Base-by-base conservation (phyloP, 37 sponge, comb jelly and placozoan genomes). In the Mnemiopsis leidyi region DNA sequence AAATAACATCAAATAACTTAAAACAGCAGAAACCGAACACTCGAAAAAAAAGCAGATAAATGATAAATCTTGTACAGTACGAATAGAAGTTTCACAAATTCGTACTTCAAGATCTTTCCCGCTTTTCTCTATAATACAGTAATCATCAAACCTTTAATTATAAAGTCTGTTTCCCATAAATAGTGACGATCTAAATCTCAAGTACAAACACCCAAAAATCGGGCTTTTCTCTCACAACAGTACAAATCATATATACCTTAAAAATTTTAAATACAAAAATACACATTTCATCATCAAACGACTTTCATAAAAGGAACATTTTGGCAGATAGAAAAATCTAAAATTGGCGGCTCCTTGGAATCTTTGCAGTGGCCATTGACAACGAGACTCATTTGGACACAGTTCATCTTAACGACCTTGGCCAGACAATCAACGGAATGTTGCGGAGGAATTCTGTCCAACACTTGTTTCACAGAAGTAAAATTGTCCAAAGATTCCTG, bases 291-390 rank as follows among this genome's bases (percentile, higher is more conserved):
- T 34, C 33, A 77, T 93, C 93, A 96, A 32, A 25, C 40, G 36
- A 96, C 69, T 68, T 97, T 93, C 77, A 98, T 93, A 21, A 98
- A 92, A 38, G 98, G 98, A 93, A 96, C 97, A 37, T 95, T 93
- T 94, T 69, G 95, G 92, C 96, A 95, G 26, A 95, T 34, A 39
- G 97, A 95, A 92, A 94, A 98, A 69, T 98, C 98, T 18, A 96
- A 95, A 0, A 36, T 38, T 32, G 96, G 94, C 0, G 93, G 92
- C 18, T 76, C 32, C 21, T 93, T 95, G 16, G 94, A 94, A 20
- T 95, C 93, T 79, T 95, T 94, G 71, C 96, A 96, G 90, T 97
- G 97, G 20, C 99, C 99, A 67, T 94, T 93, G 1, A 96, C 95
- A 36, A 97, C 94, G 16, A 99, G 69, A 34, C 96, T 96, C 94